Conservation (phyloP, 2,113 vertebrate genomes). For the Salvelinus namaycush region DNA sequence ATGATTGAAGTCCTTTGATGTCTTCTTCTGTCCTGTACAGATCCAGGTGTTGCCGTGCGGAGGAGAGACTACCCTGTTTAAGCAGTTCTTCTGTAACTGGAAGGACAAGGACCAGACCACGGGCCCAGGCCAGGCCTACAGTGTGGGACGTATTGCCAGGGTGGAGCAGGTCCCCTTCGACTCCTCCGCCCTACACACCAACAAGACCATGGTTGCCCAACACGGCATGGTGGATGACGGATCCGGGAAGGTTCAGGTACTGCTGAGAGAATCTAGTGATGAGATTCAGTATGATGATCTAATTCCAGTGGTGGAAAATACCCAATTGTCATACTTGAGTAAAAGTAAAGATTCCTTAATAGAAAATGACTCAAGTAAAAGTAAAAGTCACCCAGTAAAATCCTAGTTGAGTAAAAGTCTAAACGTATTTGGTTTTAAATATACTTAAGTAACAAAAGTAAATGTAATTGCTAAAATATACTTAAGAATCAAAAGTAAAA, state of each 20-base stretch:
- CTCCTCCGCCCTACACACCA: slow-evolving; percentile 61
- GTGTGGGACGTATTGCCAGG: slow-evolving; percentile 56
- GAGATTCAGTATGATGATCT: neutral
- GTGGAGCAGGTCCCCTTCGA: slow-evolving; percentile 73
- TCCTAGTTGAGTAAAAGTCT: too few species aligned
- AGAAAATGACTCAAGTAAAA: too few species aligned
- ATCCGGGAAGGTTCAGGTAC: slow-evolving; percentile 72
- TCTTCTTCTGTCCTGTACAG: slow-evolving; percentile 41
- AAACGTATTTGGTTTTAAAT: too few species aligned
- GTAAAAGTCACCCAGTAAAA: too few species aligned
- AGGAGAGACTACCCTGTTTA: slow-evolving; percentile 70
- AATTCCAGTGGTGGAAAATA: too few species aligned
- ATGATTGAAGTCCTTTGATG: neutral
- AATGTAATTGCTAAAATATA: too few species aligned
- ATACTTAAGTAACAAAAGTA: too few species aligned
- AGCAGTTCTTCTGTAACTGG: slow-evolving; percentile 78
- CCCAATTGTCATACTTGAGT: too few species aligned
- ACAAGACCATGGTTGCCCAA: slow-evolving; percentile 72
- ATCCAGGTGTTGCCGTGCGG: slow-evolving; percentile 67
- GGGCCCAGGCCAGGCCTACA: slow-evolving; percentile 55
- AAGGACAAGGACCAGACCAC: slow-evolving; percentile 67
- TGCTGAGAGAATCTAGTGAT: too few species aligned
- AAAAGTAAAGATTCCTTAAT: too few species aligned
- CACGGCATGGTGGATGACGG: slow-evolving; percentile 77
- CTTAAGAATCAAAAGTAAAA: too few species aligned